Base-by-base conservation (phyloP, 2,113 vertebrate genomes). In the Lamprotornis superbus region DNA sequence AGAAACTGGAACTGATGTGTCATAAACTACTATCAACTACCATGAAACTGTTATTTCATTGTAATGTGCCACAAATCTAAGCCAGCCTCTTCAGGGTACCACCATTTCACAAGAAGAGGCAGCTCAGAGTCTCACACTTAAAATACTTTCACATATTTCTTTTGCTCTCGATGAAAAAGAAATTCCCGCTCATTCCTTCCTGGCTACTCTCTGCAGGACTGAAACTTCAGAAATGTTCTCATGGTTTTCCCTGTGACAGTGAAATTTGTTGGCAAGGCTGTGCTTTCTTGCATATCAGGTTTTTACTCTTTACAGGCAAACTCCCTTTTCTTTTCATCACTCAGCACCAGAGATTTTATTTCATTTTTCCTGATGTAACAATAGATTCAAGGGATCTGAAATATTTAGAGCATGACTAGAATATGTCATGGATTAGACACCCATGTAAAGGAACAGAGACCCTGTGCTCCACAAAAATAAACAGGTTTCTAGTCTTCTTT, bases 1-100 rank as follows among this genome's bases (percentile, higher is more conserved):
- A 97, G 96, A 98, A 98, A 97, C 76, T 87, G 88, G 85, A 97
- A 97, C 35, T 83, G 94, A 97, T 97, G 73, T 76, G 64, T 87
- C 94, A 96, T 83, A 96, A 96, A 97, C 63, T 77, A 85, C 86
- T 89, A 96, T 73, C 91, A 94, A 91, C 97, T 83, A 97, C 74
- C 56, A 40, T 63, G 63, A 94, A 95, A 95, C 35, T 28, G 90
- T 67, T 95, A 94, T 88, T 89, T 95, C 81, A 92, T 96, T 95
- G 93, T 87, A 76, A 92, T 35, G 56, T 78, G 92, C 71, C 92
- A 95, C 71, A 79, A 83, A 96, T 89, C 90, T 92, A 94, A 90
- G 87, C 37, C 79, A 93, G 82, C n/a, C 73, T 96, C 93, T 94
- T 94, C 88, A 92, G 57, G 47, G 24, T 73, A 83, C 42, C 76